Conservation (phyloP, 2,113 vertebrate species). For the Sterrhoptilus dennistouni region DNA sequence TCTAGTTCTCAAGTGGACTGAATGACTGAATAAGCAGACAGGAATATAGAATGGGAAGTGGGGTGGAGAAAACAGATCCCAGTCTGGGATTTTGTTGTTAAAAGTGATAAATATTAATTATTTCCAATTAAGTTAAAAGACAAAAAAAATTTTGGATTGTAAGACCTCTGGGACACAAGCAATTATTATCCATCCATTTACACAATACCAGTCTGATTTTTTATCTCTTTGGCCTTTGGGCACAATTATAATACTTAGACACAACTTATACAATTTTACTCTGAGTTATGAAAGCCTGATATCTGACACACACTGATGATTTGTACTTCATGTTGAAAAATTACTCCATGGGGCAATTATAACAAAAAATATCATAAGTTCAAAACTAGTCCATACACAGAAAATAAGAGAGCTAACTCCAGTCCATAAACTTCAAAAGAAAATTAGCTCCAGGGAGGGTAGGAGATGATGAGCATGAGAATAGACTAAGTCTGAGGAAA, state of each 20-base stretch:
- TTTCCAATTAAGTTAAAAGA: slow-evolving; percentile 23
- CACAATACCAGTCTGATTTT: background rate
- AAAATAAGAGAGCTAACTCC: background rate
- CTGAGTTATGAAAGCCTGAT: background rate
- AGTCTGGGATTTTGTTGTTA: background rate
- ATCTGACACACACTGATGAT: background rate
- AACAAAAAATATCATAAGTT: background rate
- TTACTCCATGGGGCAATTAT: background rate
- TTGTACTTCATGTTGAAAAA: background rate
- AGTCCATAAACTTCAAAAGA: background rate
- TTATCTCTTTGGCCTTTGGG: slow-evolving; percentile 16
- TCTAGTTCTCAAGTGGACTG: slow-evolving; percentile 39
- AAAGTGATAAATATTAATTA: slow-evolving; percentile 53
- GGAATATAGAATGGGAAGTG: background rate
- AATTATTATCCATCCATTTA: slow-evolving; percentile 14
- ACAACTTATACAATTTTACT: background rate
- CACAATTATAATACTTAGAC: background rate
- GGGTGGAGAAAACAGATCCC: slow-evolving; percentile 12
- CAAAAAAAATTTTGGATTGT: background rate
- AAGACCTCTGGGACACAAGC: background rate
- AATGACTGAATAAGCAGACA: slow-evolving; percentile 18
- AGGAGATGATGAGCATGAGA: background rate
- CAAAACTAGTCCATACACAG: background rate
- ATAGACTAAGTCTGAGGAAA: background rate
- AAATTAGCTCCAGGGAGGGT: background rate